Percentiles rank a stretch among this genome's conserved stretches.
Conservation (phyloP, 64 coral and sea anemone species). For the Acropora tenuis region DNA sequence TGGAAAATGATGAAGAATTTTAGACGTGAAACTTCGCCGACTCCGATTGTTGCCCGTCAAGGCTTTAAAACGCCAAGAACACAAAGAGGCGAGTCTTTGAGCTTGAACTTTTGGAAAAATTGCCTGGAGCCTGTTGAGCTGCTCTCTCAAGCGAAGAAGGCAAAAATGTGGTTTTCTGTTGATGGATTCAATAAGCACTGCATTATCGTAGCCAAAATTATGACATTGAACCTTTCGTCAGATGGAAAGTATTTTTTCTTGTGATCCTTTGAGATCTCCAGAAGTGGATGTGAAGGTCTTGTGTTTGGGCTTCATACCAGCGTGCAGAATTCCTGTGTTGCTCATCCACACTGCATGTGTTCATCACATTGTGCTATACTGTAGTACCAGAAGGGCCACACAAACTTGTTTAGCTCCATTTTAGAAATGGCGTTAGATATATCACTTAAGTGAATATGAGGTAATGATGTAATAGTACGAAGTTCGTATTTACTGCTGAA, state of each 20-base stretch:
- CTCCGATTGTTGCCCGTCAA: background rate
- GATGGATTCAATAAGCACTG: too few species aligned
- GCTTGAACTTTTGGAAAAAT: too few species aligned
- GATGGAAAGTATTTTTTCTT: too few species aligned
- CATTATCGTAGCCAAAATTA: too few species aligned
- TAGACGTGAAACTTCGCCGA: background rate
- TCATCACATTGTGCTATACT: background rate
- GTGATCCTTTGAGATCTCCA: too few species aligned
- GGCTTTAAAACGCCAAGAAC: background rate
- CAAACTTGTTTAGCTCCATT: background rate
- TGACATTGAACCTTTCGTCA: too few species aligned
- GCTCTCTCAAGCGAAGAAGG: too few species aligned
- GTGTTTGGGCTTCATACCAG: background rate
- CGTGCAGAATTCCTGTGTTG: background rate
- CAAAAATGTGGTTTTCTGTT: too few species aligned
- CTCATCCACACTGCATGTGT: background rate
- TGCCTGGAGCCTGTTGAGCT: too few species aligned
- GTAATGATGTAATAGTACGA: background rate
- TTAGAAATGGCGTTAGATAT: background rate
- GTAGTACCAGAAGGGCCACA: background rate
- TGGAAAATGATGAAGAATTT: constrained; percentile 81
- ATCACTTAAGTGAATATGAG: background rate
- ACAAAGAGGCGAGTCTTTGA: background rate
- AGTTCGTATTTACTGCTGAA: background rate
- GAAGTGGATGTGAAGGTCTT: background rate